phyloP scores from a whole-genome alignment of 1,140 invertebrate genomes.

The Aporrectodea caliginosa region DNA sequence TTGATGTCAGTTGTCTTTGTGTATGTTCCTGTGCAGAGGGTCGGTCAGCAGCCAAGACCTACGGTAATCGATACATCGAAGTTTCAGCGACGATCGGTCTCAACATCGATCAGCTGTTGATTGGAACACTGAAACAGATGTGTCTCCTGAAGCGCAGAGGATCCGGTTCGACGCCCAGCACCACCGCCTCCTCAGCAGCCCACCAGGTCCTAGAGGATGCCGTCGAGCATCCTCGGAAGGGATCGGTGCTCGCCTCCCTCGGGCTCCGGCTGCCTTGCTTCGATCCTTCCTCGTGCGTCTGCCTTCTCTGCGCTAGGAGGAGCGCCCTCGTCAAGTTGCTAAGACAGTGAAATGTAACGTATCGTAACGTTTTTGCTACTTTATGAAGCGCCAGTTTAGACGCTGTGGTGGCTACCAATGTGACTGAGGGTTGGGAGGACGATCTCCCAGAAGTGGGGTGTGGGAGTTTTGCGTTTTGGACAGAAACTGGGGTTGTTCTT shows the following conservation, averaged over 20 bases:
- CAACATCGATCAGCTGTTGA: constrained; percentile 74
- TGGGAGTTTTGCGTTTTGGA: no score
- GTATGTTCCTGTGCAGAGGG: constrained; percentile 40
- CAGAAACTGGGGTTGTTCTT: no score
- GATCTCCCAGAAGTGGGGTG: no score
- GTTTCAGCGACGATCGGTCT: constrained; percentile 74
- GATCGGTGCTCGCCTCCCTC: background rate
- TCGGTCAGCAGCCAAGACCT: constrained; percentile 62
- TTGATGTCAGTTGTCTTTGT: background rate
- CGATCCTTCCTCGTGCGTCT: background rate
- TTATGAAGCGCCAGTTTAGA: no score
- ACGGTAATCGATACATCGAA: constrained; percentile 76
- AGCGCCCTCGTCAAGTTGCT: background rate
- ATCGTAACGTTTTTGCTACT: no score
- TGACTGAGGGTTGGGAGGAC: no score
- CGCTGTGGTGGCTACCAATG: no score
- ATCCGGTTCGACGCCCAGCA: background rate
- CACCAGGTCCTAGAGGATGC: no score
- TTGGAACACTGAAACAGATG: constrained; percentile 67
- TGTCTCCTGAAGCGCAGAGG: background rate
- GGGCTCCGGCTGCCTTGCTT: background rate
- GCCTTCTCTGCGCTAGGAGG: background rate
- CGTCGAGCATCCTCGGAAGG: no score
- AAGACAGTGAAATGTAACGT: background rate
- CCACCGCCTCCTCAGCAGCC: background rate